phyloP scores from a whole-genome alignment of 2,888 invertebrate genomes.

The Ceriagrion tenellum region DNA sequence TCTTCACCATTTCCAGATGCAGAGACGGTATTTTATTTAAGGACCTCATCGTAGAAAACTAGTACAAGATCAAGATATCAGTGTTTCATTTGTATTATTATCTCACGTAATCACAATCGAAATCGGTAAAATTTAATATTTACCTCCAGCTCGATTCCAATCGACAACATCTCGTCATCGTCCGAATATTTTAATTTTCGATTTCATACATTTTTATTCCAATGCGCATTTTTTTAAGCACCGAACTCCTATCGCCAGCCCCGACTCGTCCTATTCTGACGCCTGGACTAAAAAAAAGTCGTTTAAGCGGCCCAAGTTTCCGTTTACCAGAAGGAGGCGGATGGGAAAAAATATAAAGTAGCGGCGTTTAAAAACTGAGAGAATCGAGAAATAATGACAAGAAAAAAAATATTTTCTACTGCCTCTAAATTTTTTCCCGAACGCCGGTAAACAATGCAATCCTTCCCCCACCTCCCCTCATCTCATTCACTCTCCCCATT shows the following conservation, averaged over 20 bases:
- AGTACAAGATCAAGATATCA: not conserved
- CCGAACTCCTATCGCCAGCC: not conserved
- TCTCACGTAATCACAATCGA: not conserved
- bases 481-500: no score
- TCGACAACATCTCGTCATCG: not conserved
- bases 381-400: conserved; percentile 28
- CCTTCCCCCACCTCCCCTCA: not conserved
- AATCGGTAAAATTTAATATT: not conserved
- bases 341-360: not conserved
- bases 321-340: conserved; percentile 20
- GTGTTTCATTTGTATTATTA: not conserved
- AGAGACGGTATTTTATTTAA: no score
- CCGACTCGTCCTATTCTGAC: not conserved
- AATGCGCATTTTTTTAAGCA: not conserved
- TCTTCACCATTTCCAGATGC: no score
- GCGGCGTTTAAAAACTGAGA: conserved; percentile 24
- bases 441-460: conserved; percentile 51
- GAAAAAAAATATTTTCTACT: not conserved
- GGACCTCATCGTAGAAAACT: not conserved
- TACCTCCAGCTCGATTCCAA: not conserved
- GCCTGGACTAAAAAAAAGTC: conserved; percentile 25
- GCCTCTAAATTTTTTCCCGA: not conserved
- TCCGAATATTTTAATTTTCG: not conserved
- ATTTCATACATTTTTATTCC: not conserved
- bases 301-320: conserved; percentile 55